A percentile compares a stretch with the other conserved stretches of the same genome.
phyloP scores from a whole-genome alignment of 2,797 vertebrate species.

The Gouania willdenowi region DNA sequence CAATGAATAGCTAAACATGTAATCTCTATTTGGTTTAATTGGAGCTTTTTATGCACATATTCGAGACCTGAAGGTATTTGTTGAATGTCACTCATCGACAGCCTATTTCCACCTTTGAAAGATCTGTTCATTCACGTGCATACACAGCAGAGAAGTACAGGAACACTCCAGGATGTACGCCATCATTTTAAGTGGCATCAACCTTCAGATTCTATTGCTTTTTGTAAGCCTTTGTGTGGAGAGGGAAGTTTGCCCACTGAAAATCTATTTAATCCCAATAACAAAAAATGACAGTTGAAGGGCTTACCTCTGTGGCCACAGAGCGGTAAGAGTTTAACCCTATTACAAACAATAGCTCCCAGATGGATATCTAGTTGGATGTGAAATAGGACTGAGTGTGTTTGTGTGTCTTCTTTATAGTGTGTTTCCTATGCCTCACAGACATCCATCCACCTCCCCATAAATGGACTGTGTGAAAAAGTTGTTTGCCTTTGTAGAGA shows the following conservation, averaged over 20 bases:
- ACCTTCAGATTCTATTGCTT: slow-evolving; percentile 12
- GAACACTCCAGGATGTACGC: not conserved
- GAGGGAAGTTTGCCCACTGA: not conserved
- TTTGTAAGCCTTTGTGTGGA: slow-evolving; percentile 1
- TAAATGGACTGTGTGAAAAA: slow-evolving; percentile 40
- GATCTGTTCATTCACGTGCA: slow-evolving; percentile 30
- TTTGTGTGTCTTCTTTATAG: slow-evolving; percentile 12
- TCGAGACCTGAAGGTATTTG: slow-evolving; percentile 1
- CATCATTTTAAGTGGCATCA: not conserved
- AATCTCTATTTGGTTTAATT: not conserved
- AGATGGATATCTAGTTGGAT: slow-evolving; percentile 21
- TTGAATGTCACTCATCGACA: slow-evolving; percentile 15
- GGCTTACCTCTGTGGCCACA: slow-evolving; percentile 26
- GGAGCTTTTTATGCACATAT: slow-evolving; percentile 3
- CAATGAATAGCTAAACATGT: slow-evolving; percentile 22
- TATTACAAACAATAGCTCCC: slow-evolving; percentile 49
- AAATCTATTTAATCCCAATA: slow-evolving; percentile 29
- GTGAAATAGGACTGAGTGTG: slow-evolving; percentile 4
- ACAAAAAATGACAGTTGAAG: slow-evolving; percentile 28
- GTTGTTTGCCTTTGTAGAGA: slow-evolving; percentile 30
- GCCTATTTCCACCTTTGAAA: slow-evolving; percentile 25
- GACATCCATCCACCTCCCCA: slow-evolving; percentile 30
- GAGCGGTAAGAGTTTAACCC: slow-evolving; percentile 40
- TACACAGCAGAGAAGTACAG: slow-evolving; percentile 2
- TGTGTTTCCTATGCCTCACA: slow-evolving; percentile 13